Evolutionary conservation across 2,888 invertebrate species (phyloP).

Genomic region (Drosophila neonasuta): DNA sequence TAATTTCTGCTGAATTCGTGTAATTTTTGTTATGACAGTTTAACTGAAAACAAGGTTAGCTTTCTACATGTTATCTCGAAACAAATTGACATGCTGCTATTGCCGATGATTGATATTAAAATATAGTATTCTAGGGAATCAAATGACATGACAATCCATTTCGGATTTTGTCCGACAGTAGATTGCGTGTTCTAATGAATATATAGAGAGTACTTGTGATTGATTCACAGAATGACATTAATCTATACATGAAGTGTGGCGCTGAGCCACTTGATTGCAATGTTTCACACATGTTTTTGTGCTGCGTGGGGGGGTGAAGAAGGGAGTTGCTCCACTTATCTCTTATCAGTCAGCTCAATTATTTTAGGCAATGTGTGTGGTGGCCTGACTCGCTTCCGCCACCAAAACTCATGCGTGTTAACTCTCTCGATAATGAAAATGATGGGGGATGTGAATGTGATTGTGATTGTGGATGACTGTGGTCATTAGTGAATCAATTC

Average conservation of each 20-base stretch:
- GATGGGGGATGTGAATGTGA: background rate
- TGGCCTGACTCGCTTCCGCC: slow-evolving; percentile 1
- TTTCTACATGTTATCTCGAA: background rate
- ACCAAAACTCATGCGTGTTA: slow-evolving; percentile 5
- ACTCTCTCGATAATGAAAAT: slow-evolving; percentile 2
- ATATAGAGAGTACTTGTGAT: slow-evolving; percentile 17
- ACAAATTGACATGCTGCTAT: background rate
- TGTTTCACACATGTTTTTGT: slow-evolving; percentile 9
- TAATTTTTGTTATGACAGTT: background rate
- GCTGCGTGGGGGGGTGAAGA: background rate
- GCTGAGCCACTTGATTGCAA: slow-evolving; percentile 22
- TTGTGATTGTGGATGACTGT: slow-evolving; percentile 17
- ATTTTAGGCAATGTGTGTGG: slow-evolving; percentile 13
- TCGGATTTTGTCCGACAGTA: background rate
- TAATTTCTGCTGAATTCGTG: background rate
- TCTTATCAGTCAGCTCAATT: slow-evolving; percentile 12
- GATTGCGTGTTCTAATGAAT: background rate
- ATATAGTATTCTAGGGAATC: slow-evolving; percentile 4
- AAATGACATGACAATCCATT: slow-evolving; percentile 8
- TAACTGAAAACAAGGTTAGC: background rate
- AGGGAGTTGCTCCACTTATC: slow-evolving; percentile 2
- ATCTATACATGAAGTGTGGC: slow-evolving; percentile 14
- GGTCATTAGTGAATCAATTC: slow-evolving; percentile 27
- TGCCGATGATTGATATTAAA: slow-evolving; percentile 11
- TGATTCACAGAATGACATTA: slow-evolving; percentile 23